Evolutionary conservation across 1,140 invertebrate genomes (phyloP), one percentile per base, ranked within the genome.

Genomic region (Chionoecetes opilio): DNA sequence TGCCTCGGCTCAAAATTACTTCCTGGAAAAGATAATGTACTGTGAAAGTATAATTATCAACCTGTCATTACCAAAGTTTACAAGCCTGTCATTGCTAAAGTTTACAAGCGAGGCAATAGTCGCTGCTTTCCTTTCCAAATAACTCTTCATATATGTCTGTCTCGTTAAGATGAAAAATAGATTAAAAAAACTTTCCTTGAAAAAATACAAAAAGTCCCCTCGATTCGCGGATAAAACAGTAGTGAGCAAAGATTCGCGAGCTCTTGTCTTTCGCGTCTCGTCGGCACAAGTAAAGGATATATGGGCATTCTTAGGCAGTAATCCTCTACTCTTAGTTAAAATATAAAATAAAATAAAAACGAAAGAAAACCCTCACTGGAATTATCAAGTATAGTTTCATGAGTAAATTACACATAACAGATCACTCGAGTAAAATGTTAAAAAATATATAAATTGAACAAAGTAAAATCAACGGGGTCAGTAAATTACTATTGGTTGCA

Each of bases 321-420:
- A 5, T 91, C 31, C 35, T n/a, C 82, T 35, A 34, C 26, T 41
- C 46, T 53, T 53, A 53, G 46, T 53, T 14, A 53, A 53, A 53
- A 0, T 14, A 53, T 14, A 17, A 53, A 53, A 53, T 14, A 53
- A 53, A 53, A 53, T 53, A 53, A 53, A 14, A 14, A 53, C n/a
- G 26, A 90, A 94, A 63, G 87, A 94, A 94, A 94, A 94, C 31
- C 93, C 93, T 94, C 93, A 90, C 91, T 3, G 63, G 63, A 91
- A 90, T 94, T 94, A 94, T 94, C 29, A 41, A 0, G 29, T 31
- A 91, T 94, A 94, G 87, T 94, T 94, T 84, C 87, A 84, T 90
- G 93, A 94, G 93, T 46, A 46, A 93, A 93, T 93, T 53, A 82
- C 41, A 91, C 93, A 94, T 94, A 94, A 94, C 93, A 94, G 93